A percentile compares a stretch with the other conserved stretches of the same genome.
phyloP scores from a whole-genome alignment of 2,797 vertebrate genomes.

The Macrochelys suwanniensis region DNA sequence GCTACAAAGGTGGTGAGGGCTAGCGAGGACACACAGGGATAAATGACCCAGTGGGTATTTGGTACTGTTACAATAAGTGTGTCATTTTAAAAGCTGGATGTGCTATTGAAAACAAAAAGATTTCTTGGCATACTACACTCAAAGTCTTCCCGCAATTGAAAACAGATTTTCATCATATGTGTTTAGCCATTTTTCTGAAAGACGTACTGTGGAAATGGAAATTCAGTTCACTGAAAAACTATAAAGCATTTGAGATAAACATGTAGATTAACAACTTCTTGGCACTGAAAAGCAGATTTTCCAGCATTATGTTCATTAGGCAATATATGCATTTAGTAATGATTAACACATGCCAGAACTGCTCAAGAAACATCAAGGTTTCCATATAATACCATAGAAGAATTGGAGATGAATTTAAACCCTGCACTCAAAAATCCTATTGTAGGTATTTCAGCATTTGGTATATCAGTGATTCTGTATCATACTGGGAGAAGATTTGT shows the following conservation, averaged over 20 bases:
- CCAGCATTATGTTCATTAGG: conserved; percentile 11
- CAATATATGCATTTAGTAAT: neutral
- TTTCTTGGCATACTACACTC: conserved; percentile 13
- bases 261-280: neutral
- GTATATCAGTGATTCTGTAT: neutral
- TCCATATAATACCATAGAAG: neutral
- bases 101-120: conserved; percentile 13
- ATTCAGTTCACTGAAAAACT: conserved; percentile 38
- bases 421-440: neutral
- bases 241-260: conserved; percentile 46
- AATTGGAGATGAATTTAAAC: conserved; percentile 12
- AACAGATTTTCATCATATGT: conserved; percentile 39
- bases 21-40: neutral
- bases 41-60: neutral
- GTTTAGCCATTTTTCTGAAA: conserved; percentile 51
- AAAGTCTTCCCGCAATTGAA: neutral
- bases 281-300: conserved; percentile 14
- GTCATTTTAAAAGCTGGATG: neutral
- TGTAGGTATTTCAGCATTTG: neutral
- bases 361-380: neutral
- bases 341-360: neutral
- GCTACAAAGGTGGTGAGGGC: neutral
- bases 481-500: neutral
- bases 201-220: conserved; percentile 43
- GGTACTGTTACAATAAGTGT: neutral